These are phyloP conservation scores for Panagrolaimus sp. DNA, from an alignment of 1,140 invertebrate species.

Conservation along the genomic window DNA sequence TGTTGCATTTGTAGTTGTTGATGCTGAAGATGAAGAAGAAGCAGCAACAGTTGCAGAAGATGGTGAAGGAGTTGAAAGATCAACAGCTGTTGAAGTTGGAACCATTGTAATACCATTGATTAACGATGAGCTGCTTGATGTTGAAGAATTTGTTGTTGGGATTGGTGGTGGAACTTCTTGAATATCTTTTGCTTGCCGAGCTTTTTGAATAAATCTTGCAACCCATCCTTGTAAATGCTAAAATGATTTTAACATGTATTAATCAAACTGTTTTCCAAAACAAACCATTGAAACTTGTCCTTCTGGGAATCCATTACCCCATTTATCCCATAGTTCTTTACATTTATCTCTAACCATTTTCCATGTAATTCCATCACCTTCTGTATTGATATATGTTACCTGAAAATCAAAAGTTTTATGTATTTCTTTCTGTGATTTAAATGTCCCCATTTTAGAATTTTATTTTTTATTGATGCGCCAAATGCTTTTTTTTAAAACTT, in stretches of 20 bases:
- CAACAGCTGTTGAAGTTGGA: neutral
- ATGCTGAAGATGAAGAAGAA: neutral
- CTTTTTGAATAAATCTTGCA: conserved; percentile 1
- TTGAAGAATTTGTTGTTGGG: neutral
- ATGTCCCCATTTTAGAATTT: neutral
- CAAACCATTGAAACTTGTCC: neutral
- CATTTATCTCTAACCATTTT: neutral
- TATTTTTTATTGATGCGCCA: neutral
- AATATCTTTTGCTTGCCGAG: neutral
- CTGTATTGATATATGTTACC: conserved; percentile 8
- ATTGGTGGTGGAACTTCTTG: neutral
- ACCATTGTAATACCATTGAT: neutral
- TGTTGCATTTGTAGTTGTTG: neutral
- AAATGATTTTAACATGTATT: neutral
- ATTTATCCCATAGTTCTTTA: conserved; percentile 2
- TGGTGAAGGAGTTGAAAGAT: conserved; percentile 4
- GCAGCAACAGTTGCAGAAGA: no score
- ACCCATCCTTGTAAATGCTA: conserved; percentile 9
- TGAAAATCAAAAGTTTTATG: neutral
- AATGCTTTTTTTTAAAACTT: neutral
- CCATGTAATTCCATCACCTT: neutral
- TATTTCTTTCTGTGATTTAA: neutral
- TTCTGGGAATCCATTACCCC: neutral
- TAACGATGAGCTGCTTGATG: no score
- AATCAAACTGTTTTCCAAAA: neutral